Evolutionary conservation across 2,797 vertebrate species (phyloP).

Genomic region (Acridotheres tristis): DNA sequence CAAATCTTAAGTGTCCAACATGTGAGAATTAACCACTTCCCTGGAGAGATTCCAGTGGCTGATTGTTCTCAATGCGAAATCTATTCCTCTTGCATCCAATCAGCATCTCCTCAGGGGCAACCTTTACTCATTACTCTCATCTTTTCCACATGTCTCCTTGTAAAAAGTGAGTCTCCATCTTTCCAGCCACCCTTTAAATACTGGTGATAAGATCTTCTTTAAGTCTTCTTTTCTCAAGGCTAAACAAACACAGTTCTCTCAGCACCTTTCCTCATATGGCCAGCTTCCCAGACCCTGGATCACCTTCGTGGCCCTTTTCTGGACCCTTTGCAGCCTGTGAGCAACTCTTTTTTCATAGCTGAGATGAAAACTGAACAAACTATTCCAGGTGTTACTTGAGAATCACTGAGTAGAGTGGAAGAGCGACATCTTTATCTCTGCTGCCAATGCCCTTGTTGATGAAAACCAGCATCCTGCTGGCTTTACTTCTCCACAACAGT

Average conservation of each 20-base stretch:
- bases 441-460: background rate
- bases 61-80: background rate
- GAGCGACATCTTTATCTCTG: background rate
- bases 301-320: background rate
- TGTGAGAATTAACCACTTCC: background rate
- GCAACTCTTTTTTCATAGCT: background rate
- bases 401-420: accelerated
- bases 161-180: background rate
- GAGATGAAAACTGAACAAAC: background rate
- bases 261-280: background rate
- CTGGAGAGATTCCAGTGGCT: background rate
- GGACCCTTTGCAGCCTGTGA: background rate
- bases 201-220: background rate
- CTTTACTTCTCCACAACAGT: background rate
- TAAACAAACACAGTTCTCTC: background rate
- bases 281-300: background rate
- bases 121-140: background rate
- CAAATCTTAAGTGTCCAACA: background rate
- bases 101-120: background rate
- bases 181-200: background rate
- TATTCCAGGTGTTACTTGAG: background rate
- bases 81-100: background rate
- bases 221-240: background rate
- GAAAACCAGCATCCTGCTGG: background rate
- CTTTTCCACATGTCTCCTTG: background rate